Conservation (phyloP, 2,888 invertebrate genomes). For the Tenthredo notha region DNA sequence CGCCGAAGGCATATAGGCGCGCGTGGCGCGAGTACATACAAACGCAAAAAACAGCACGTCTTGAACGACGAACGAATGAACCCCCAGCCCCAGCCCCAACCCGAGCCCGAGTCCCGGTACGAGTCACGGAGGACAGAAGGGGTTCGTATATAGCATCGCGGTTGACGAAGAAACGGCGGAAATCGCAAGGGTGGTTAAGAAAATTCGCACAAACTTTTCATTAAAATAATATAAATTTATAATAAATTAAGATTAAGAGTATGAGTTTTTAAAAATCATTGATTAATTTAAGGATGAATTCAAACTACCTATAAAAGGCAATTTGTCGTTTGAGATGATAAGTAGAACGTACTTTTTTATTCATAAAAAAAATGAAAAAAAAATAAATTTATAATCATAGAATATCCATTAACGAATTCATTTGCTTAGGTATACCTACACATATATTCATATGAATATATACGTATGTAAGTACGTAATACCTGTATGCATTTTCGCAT, state of each 20-base stretch:
- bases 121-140: constrained; percentile 15
- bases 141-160: neutral
- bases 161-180: neutral
- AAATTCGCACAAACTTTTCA: neutral
- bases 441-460: neutral
- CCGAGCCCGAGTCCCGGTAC: neutral
- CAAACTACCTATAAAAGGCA: neutral
- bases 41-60: constrained; percentile 39
- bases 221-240: neutral
- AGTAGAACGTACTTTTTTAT: neutral
- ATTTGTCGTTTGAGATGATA: neutral
- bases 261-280: no score
- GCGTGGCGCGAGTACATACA: constrained; percentile 47
- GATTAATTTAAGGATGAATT: neutral
- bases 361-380: neutral
- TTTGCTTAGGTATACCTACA: neutral
- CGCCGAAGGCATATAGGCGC: constrained; percentile 24
- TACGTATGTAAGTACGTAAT: neutral
- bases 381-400: neutral
- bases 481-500: constrained; percentile 36
- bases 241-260: no score
- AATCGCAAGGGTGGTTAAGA: neutral
- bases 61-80: constrained; percentile 29
- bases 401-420: neutral
- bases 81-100: neutral